These are phyloP conservation scores for Oplegnathus fasciatus DNA, from an alignment of 2,113 vertebrate species.

Conservation along the genomic window DNA sequence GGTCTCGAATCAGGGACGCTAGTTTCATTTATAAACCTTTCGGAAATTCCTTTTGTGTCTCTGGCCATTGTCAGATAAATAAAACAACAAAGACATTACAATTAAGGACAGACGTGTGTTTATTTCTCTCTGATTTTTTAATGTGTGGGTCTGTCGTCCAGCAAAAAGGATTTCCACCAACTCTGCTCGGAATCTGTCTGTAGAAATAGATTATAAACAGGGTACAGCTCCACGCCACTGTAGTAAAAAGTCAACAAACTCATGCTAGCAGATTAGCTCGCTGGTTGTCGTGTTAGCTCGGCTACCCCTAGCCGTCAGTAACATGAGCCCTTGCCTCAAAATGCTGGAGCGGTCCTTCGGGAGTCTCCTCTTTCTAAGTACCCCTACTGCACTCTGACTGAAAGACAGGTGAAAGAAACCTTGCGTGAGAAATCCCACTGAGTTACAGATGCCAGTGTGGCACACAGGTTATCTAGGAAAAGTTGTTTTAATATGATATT, in stretches of 20 bases:
- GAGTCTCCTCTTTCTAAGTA: background rate
- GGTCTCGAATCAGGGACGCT: background rate
- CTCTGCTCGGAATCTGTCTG: too few species aligned
- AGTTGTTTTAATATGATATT: background rate
- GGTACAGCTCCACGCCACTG: too few species aligned
- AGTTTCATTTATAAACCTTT: background rate
- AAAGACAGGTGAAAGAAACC: too few species aligned
- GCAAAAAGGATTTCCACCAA: too few species aligned
- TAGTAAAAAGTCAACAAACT: background rate
- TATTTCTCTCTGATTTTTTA: too few species aligned
- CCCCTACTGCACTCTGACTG: background rate
- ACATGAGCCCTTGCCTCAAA: background rate
- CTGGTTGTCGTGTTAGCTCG: background rate
- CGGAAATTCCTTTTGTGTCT: background rate
- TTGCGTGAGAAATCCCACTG: too few species aligned
- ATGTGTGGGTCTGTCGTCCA: too few species aligned
- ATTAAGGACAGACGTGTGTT: too few species aligned
- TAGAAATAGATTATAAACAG: too few species aligned
- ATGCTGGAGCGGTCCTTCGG: background rate
- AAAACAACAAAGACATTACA: too few species aligned
- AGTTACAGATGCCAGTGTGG: too few species aligned
- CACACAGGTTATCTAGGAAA: background rate
- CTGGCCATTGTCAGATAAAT: background rate
- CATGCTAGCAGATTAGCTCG: background rate
- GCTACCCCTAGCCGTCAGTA: background rate